Evolutionary conservation across 2,797 vertebrate species (phyloP), one percentile per base, ranked within the genome.

Genomic region (Poecilia gillii): DNA sequence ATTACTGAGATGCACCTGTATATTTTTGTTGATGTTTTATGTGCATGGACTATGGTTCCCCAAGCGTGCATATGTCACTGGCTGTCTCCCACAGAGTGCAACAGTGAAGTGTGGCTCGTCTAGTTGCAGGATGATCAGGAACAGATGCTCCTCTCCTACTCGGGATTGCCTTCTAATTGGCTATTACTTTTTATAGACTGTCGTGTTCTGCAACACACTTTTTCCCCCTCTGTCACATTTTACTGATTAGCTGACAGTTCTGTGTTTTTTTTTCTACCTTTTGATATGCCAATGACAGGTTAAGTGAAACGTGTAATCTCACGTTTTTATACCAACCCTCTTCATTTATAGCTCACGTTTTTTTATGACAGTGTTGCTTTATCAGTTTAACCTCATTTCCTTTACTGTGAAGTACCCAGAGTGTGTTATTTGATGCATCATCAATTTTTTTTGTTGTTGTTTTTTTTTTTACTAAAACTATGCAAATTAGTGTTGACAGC

Each of bases 181-280:
- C 90, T 89, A 92, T 92, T 94, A 90, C 91, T 94, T 95, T 94
- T 95, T 95, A 94, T 94, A 94, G 93, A 92, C 86, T 90, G 85
- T 87, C 76, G 86, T 82, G 84, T 92, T 93, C 88, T 86, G 88
- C 87, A 87, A 81, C 92, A 85, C 87, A 88, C 66, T 70, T 55
- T 43, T 90, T 90, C 88, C 92, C 90, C 92, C 83, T 80, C 81
- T 78, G 78, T 82, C 84, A 86, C 86, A 88, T 91, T 89, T 91
- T 90, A 90, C 87, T 88, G 90, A 94, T 92, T 89, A 92, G 88
- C 88, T 91, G 89, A 92, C 89, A 93, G 87, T 87, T 64, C 82
- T 86, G 66, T 84, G 64, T 84, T 88, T 82, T 84, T 28, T 77
- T 84, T 84, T 81, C 20, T 47, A 73, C 68, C 75, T 78, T 71